Percentiles rank a stretch among this genome's conserved stretches.
phyloP scores from a whole-genome alignment of 2,797 vertebrate genomes.

The Neosalanx taihuensis region DNA sequence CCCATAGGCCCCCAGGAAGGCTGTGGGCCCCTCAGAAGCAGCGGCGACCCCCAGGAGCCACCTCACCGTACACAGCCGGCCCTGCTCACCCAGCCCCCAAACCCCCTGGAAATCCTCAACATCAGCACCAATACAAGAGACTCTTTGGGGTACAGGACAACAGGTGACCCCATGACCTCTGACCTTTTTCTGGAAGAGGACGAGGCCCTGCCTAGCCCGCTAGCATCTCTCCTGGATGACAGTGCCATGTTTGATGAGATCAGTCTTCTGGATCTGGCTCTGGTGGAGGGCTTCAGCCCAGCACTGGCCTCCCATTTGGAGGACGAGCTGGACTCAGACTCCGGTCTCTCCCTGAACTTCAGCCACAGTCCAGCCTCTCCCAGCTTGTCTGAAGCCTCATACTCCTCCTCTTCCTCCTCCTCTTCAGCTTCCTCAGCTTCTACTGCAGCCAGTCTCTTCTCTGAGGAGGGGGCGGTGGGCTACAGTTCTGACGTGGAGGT shows the following conservation, averaged over 20 bases:
- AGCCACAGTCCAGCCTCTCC: conserved; percentile 87
- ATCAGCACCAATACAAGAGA: conserved; percentile 8
- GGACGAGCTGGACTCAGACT: conserved; percentile 86
- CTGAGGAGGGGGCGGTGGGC: conserved; percentile 19
- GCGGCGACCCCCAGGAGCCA: conserved; percentile 16
- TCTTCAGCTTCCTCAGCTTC: conserved; percentile 56
- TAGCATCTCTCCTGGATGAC: conserved; percentile 60
- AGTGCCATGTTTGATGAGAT: conserved; percentile 85
- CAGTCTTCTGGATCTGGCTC: conserved; percentile 81
- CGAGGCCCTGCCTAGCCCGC: conserved; percentile 33
- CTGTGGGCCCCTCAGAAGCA: conserved; percentile 66
- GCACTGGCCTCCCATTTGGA: conserved; percentile 77
- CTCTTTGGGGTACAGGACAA: conserved; percentile 13
- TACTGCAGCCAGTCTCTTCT: conserved; percentile 25
- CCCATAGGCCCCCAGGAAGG: conserved; percentile 77
- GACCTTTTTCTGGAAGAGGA: conserved; percentile 27
- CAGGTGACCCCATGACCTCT: conserved; percentile 20
- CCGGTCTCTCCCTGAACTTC: conserved; percentile 91
- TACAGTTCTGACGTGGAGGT: conserved; percentile 5
- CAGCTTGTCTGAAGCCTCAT: conserved; percentile 82
- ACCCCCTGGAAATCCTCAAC: conserved; percentile 42
- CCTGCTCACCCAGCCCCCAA: conserved; percentile 65
- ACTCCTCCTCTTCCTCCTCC: conserved; percentile 69
- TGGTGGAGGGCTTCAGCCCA: conserved; percentile 84
- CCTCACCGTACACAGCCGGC: conserved; percentile 54